A percentile compares a stretch with the other conserved stretches of the same genome.
Evolutionary conservation across 2,113 vertebrate species (phyloP).

Genomic region (Silurus asotus): DNA sequence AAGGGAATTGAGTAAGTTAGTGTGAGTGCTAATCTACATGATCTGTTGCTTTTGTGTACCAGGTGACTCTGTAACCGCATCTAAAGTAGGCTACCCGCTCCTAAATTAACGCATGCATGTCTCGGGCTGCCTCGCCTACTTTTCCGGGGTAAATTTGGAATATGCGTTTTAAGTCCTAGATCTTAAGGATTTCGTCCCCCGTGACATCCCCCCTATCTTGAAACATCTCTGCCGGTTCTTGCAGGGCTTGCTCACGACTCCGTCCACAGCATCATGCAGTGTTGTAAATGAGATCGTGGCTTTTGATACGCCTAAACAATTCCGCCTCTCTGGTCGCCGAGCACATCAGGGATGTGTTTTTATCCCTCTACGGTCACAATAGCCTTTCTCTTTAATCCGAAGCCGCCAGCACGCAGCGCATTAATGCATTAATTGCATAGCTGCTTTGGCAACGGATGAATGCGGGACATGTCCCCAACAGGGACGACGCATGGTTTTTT

Average conservation of each 20-base stretch:
- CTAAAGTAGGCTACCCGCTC: slow-evolving; percentile 15
- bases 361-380: slow-evolving; percentile 30
- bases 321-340: neutral
- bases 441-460: slow-evolving; percentile 21
- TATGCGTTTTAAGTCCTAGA: slow-evolving; percentile 29
- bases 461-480: slow-evolving; percentile 21
- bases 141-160: slow-evolving; percentile 14
- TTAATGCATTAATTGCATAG: slow-evolving; percentile 40
- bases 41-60: neutral
- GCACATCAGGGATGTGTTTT: slow-evolving; percentile 18
- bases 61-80: neutral
- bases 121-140: slow-evolving; percentile 23
- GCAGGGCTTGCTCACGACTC: slow-evolving; percentile 2
- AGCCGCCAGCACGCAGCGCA: slow-evolving; percentile 25
- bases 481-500: slow-evolving; percentile 28
- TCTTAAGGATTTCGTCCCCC: slow-evolving; percentile 35
- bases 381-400: slow-evolving; percentile 45
- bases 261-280: slow-evolving; percentile 25
- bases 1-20: neutral
- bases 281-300: slow-evolving; percentile 36
- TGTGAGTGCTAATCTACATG: too few species aligned
- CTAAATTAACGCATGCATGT: neutral
- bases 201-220: slow-evolving; percentile 13
- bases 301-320: slow-evolving; percentile 25
- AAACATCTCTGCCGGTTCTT: slow-evolving; percentile 7